Evolutionary conservation across 2,797 vertebrate genomes (phyloP).

Genomic region (Siniperca obscura): DNA sequence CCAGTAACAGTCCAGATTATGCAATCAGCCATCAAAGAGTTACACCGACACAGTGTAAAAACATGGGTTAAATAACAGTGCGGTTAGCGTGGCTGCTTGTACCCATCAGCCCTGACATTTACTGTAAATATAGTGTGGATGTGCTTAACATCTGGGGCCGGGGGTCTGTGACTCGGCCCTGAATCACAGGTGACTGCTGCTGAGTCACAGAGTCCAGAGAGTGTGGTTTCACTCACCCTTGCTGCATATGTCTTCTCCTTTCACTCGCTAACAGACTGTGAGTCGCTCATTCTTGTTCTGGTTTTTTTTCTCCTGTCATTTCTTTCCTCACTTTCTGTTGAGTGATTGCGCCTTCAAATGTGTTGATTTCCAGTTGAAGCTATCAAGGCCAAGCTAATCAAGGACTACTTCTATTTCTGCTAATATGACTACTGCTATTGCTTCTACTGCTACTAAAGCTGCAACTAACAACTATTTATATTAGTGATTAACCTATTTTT

Average conservation of each 20-base stretch:
- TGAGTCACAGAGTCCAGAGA: slow-evolving; percentile 72
- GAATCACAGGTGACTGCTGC: slow-evolving; percentile 77
- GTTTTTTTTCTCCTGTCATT: slow-evolving; percentile 39
- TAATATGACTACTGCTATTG: not conserved
- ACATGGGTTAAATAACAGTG: slow-evolving; percentile 44
- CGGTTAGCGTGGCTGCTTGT: slow-evolving; percentile 40
- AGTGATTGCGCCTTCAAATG: slow-evolving; percentile 26
- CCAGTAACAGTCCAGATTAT: slow-evolving; percentile 64
- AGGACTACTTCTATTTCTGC: not conserved
- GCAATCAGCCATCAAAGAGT: slow-evolving; percentile 47
- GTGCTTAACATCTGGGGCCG: slow-evolving; percentile 71
- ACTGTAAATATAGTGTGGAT: slow-evolving; percentile 73
- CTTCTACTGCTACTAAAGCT: not conserved
- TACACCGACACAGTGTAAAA: slow-evolving; percentile 12
- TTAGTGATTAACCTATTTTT: not conserved
- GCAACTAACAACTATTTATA: not conserved
- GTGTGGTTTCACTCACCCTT: slow-evolving; percentile 27
- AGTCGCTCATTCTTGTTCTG: slow-evolving; percentile 52
- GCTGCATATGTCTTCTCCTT: slow-evolving; percentile 36
- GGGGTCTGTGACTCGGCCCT: slow-evolving; percentile 60
- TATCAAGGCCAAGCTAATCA: too few species aligned
- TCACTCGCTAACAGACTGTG: slow-evolving; percentile 23
- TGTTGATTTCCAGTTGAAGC: slow-evolving; percentile 23
- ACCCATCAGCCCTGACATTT: slow-evolving; percentile 67
- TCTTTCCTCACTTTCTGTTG: slow-evolving; percentile 15